phyloP scores from a whole-genome alignment of 2,888 invertebrate species.

The Yponomeuta plumbellus region DNA sequence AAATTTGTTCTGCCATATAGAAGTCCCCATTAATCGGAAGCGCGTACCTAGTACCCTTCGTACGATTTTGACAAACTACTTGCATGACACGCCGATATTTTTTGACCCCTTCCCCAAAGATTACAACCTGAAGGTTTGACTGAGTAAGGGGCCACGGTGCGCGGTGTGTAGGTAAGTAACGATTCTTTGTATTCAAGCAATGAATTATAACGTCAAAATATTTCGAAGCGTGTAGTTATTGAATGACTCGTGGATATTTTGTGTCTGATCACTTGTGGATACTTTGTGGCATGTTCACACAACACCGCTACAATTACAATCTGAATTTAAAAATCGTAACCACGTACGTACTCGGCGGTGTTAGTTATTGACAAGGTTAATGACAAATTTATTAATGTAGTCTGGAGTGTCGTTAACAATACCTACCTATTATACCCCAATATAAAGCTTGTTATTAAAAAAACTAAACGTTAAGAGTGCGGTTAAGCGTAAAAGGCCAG shows the following conservation, averaged over 20 bases:
- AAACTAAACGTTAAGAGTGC: not conserved
- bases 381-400: too few species aligned
- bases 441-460: too few species aligned
- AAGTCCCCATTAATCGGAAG: constrained; percentile 70
- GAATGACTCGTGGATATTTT: not conserved
- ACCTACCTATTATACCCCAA: too few species aligned
- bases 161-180: not conserved
- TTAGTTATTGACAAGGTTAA: too few species aligned
- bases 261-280: not conserved
- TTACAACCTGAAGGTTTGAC: not conserved
- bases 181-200: constrained; percentile 34
- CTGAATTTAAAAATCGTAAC: too few species aligned
- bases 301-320: too few species aligned
- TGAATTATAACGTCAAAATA: constrained; percentile 62
- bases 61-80: constrained; percentile 6
- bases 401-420: too few species aligned
- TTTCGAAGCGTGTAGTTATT: constrained; percentile 41
- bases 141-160: not conserved
- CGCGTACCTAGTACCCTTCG: constrained; percentile 30
- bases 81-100: constrained; percentile 6
- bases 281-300: not conserved
- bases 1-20: constrained; percentile 27
- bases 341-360: too few species aligned
- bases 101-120: constrained; percentile 9
- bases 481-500: constrained; percentile 15